phyloP scores from a whole-genome alignment of 2,113 vertebrate species.

The Cavia porcellus region DNA sequence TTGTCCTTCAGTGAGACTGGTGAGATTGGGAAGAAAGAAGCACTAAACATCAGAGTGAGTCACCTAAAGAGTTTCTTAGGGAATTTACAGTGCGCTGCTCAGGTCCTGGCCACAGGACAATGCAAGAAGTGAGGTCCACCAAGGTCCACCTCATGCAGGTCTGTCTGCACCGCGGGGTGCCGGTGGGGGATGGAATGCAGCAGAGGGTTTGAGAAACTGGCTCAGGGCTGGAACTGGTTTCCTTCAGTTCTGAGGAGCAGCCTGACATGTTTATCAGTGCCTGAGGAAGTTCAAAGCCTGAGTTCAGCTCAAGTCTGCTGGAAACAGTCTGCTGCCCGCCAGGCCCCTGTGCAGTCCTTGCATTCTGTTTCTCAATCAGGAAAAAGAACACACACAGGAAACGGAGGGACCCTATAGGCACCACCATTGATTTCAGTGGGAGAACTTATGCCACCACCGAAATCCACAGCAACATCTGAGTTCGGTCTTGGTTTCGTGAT shows the following conservation, averaged over 20 bases:
- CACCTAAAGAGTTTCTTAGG: neutral
- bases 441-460: neutral
- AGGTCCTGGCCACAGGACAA: neutral
- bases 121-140: neutral
- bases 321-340: neutral
- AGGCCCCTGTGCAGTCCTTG: neutral
- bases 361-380: neutral
- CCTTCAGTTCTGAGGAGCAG: neutral
- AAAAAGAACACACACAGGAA: neutral
- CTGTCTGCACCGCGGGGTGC: neutral
- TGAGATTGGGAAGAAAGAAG: neutral
- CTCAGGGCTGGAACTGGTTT: neutral
- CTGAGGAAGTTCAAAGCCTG: neutral
- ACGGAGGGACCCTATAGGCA: neutral
- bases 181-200: neutral
- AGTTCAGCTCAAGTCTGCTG: neutral
- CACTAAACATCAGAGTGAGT: neutral
- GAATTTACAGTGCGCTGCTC: neutral
- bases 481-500: neutral
- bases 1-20: neutral
- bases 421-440: neutral
- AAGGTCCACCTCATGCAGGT: neutral
- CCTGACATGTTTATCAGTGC: neutral
- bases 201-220: neutral
- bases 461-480: neutral